Base-by-base conservation (phyloP, 2,113 vertebrate genomes). In the Acrocephalus kingi region DNA sequence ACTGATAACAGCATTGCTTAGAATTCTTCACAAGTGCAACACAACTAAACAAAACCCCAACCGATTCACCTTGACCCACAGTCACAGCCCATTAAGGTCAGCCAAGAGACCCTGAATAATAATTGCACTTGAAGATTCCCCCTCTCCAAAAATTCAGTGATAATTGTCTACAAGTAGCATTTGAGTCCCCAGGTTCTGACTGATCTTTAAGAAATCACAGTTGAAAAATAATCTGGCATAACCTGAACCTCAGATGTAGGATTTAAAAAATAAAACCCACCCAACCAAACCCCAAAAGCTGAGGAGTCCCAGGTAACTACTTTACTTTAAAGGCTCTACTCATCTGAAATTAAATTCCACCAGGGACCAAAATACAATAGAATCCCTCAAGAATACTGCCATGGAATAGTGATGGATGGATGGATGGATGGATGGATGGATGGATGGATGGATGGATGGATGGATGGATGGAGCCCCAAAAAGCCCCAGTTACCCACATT, bases 381-480 rank as follows among this genome's bases (percentile, higher is more conserved):
- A 76, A 75, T 6, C 25, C 31, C 76, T 85, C 28, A 31, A 19
- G 30, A 84, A 63, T 9, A 66, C 76, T 9, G 22, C 54, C 30
- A 27, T 0, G 6, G 28, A 86, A 18, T 17, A 31, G 25, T 0
- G 21, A 80, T 25, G n/a, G n/a, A 48, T 48, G 46, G 43, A 45
- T 11, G n/a, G 56, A 56, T 5, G 54, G 67, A 62, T 25, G 64
- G 39, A 58, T 0, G 31, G 59, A 22, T 8, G 37, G 37, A 39
- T 39, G 37, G 37, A 39, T 8, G 37, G 37, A 39, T 24, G n/a
- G n/a, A 45, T 19, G 45, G 45, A 45, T 15, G n/a, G 56, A 56
- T 7, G 54, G 67, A 62, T 28, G 64, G 39, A 59, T 0, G 28
- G 59, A 23, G 8, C 15, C 43, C 45, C 49, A 52, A 10, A 91